Evolutionary conservation across 1,140 invertebrate species (phyloP), one percentile per base, ranked within the genome.

Genomic region (Rhagoletis zephyria): DNA sequence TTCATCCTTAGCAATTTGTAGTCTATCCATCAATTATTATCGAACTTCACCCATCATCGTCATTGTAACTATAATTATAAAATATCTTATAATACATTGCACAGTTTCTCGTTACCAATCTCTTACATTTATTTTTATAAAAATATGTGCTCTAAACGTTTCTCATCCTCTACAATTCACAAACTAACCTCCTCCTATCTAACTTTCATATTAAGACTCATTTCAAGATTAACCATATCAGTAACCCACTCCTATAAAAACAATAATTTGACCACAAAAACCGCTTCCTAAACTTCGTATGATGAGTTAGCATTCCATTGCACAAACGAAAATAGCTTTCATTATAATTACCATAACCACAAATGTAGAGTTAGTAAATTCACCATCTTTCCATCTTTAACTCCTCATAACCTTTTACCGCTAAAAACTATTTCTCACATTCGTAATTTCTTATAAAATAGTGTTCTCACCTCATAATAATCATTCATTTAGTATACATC

Each of bases 281-380:
- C 16, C 74, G 56, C 16, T 10, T 48, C 74, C 48, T 56, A 19
- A 30, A 42, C 45, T 81, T 3, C 48, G 74, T 42, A 81, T 81
- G 74, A 19, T 16, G 40, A 74, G 12, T 74, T 14, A 74, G 45
- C 67, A 74, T 48, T 48, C 40, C 67, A 74, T 74, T 81, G 74
- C n/a, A 81, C 19, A 16, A 81, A 81, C 45, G 30, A 56, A 30
- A 81, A 3, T n/a, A 81, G 48, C 5, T 81, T 19, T 30, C 48
- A 81, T 56, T 56, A 56, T 16, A 81, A 81, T 56, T 56, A 81
- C 48, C 48, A 81, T 19, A 51, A 81, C 48, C 48, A 81, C 74
- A 19, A 81, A 81, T 48, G 9, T 45, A 48, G 5, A 30, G 19
- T 16, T 10, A 45, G 45, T 45, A 48, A 74, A 45, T 74, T 74